Evolutionary conservation across 2,888 invertebrate genomes (phyloP), one percentile per base, ranked within the genome.

Genomic region (Parthenolecanium corni): DNA sequence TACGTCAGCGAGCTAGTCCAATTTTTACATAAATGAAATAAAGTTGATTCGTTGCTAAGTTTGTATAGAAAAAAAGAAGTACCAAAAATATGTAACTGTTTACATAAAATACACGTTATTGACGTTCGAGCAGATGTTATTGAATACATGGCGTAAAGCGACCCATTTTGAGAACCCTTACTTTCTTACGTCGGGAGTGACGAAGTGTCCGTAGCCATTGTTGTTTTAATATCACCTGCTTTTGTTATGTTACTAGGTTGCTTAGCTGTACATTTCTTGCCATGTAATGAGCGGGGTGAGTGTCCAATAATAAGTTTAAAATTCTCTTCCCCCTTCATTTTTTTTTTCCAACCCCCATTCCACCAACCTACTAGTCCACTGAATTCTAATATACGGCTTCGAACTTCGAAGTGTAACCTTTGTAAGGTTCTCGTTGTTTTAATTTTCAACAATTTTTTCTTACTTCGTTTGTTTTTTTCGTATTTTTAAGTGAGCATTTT

Each of bases 181-280:
- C 24, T 16, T n/a, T 16, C 12, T 31, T 14, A 21, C 20, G 14
- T 40, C 16, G 49, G 57, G 61, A 16, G 16, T 18, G 40, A 11
- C 20, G 24, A 20, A 49, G 16, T 58, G 58, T 49, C 46, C 24
- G 44, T 44, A 6, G 44, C 18, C 61, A n/a, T 51, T 51, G 40
- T 49, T 36, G 49, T 51, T 47, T 61, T 61, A 61, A 61, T 61
- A 61, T 61, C 61, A 61, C 49, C 61, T 61, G 61, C 61, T 51
- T 61, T 61, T 61, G 61, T 61, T 61, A 61, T 61, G 61, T 61
- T 61, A 18, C 49, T 61, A 61, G 61, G 61, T 61, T 61, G 61
- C 61, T 61, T 61, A 24, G 61, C 38, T 61, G 49, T 61, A 49
- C n/a, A 57, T n/a, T 44, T 31, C 52, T 49, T 20, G 21, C 47